Percentiles rank a stretch among this genome's conserved stretches.
These are phyloP conservation scores for Ptyas mucosa DNA, from an alignment of 2,113 vertebrate genomes.

Conservation along the genomic window DNA sequence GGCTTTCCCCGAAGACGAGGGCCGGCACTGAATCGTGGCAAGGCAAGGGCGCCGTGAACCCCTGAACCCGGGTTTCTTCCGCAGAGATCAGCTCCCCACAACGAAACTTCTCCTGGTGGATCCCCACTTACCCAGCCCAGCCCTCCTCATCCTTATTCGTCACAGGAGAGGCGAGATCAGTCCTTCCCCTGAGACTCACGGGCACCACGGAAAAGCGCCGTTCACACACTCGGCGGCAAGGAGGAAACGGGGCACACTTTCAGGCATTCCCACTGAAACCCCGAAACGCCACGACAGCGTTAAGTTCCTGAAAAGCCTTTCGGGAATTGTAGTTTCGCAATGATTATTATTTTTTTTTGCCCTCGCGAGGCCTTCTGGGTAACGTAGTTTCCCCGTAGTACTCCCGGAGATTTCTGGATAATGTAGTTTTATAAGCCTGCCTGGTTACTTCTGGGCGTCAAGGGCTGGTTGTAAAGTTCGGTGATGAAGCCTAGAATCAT, in stretches of 20 bases:
- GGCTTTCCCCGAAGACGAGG: not conserved
- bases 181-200: not conserved
- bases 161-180: not conserved
- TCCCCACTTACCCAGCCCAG: conserved; percentile 56
- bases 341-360: not conserved
- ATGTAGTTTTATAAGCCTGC: not conserved
- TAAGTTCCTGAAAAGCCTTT: not conserved
- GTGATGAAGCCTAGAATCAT: not conserved
- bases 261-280: not conserved
- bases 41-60: not conserved
- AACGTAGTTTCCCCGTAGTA: not conserved
- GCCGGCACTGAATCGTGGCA: not conserved
- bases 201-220: not conserved
- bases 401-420: not conserved
- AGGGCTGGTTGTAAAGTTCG: not conserved
- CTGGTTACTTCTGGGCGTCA: not conserved
- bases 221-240: not conserved
- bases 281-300: conserved; percentile 51
- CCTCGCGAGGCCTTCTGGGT: conserved; percentile 24
- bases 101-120: no score
- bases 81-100: no score
- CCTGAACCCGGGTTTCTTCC: not conserved
- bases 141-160: conserved; percentile 55
- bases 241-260: no score
- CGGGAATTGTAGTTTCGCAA: conserved; percentile 6